Conservation (phyloP, 2,797 vertebrate genomes). For the Epinephelus malabaricus region DNA sequence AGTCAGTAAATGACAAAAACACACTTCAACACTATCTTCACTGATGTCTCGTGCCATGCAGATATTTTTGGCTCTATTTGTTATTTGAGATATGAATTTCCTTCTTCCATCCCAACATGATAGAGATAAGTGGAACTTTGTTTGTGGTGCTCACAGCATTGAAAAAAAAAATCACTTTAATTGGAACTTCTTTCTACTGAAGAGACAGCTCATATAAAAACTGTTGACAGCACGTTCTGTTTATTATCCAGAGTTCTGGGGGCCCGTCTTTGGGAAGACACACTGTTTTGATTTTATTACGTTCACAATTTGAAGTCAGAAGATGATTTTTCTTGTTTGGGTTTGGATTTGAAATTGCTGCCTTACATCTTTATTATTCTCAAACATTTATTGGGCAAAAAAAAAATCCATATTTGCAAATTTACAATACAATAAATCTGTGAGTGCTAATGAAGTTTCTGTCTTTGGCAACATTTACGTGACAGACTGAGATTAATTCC, state of each 20-base stretch:
- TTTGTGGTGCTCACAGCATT: background rate
- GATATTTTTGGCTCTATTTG: background rate
- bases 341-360: constrained; percentile 24
- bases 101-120: background rate
- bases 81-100: background rate
- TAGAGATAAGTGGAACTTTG: background rate
- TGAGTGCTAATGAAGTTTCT: constrained; percentile 11
- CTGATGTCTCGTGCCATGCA: background rate
- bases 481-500: constrained; percentile 48
- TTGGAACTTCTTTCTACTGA: constrained; percentile 16
- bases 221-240: constrained; percentile 2
- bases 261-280: background rate
- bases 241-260: background rate
- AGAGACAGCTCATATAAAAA: background rate
- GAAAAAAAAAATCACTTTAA: constrained; percentile 1
- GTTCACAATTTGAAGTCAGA: background rate
- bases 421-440: constrained; percentile 12
- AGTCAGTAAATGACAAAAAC: constrained; percentile 20
- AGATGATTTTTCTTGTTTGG: background rate
- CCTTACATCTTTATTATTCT: constrained; percentile 17
- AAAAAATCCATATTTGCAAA: constrained; percentile 1
- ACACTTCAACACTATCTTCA: background rate
- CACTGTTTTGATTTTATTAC: background rate
- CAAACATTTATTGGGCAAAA: constrained; percentile 1
- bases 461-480: constrained; percentile 12